Percentiles rank a stretch among this genome's conserved stretches.
Conservation (phyloP, 2,888 invertebrate species). For the Dilophus febrilis region DNA sequence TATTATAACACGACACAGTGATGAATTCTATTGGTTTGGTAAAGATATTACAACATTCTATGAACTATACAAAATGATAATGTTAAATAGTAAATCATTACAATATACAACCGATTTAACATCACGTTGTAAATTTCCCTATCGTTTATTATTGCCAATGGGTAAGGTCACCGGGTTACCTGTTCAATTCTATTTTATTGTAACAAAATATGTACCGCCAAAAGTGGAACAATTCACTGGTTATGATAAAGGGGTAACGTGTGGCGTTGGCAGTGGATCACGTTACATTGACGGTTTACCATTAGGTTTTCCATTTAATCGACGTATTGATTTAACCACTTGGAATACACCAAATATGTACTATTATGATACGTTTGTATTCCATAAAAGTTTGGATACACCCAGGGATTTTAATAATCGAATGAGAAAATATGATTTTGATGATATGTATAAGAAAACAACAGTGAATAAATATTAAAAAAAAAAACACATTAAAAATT, state of each 20-base stretch:
- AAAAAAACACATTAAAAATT: no score
- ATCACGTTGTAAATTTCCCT: constrained; percentile 49
- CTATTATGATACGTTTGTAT: constrained; percentile 45
- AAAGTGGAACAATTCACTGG: constrained; percentile 31
- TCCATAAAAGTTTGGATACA: constrained; percentile 42
- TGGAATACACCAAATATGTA: constrained; percentile 51
- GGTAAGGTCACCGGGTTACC: constrained; percentile 49
- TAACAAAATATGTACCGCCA: constrained; percentile 37
- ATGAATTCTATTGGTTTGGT: constrained; percentile 44
- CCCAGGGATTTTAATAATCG: no score
- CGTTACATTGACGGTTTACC: constrained; percentile 41
- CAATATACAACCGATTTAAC: constrained; percentile 31
- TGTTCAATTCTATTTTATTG: constrained; percentile 44
- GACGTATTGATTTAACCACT: constrained; percentile 37
- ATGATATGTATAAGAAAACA: no score
- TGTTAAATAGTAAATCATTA: constrained; percentile 35
- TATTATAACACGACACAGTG: constrained; percentile 46
- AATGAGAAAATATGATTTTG: no score
- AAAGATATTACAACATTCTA: constrained; percentile 46
- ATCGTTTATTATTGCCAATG: constrained; percentile 51
- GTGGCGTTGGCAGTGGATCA: constrained; percentile 37
- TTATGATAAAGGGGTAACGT: constrained; percentile 33
- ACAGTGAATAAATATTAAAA: no score
- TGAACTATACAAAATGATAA: constrained; percentile 43
- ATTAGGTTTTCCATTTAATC: constrained; percentile 59